phyloP scores from a whole-genome alignment of 2,888 invertebrate genomes.

The Automeris io region DNA sequence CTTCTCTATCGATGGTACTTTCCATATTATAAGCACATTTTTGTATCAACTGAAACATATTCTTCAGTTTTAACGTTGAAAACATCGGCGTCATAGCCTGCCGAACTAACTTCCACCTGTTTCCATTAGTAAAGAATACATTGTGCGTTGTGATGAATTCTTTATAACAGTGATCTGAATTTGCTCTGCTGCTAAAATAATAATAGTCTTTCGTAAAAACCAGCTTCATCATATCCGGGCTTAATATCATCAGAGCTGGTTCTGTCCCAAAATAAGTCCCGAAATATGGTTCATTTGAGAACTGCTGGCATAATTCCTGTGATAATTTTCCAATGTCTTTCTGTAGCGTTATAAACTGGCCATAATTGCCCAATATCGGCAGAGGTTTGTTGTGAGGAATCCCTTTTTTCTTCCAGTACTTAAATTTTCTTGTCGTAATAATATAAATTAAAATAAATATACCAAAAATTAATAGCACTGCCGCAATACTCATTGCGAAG shows the following conservation, averaged over 20 bases:
- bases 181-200: slow-evolving; percentile 26
- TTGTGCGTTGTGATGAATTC: slow-evolving; percentile 23
- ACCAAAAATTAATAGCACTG: neutral
- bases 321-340: slow-evolving; percentile 12
- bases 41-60: slow-evolving; percentile 30
- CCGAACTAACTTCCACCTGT: slow-evolving; percentile 28
- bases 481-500: neutral
- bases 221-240: slow-evolving; percentile 27
- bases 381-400: slow-evolving; percentile 18
- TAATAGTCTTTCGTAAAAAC: slow-evolving; percentile 29
- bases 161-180: slow-evolving; percentile 17
- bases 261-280: slow-evolving; percentile 21
- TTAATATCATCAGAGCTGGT: slow-evolving; percentile 22
- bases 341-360: slow-evolving; percentile 14
- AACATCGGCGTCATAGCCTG: slow-evolving; percentile 29
- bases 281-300: slow-evolving; percentile 15
- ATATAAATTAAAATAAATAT: slow-evolving; percentile 11
- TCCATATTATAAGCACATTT: slow-evolving; percentile 23
- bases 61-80: slow-evolving; percentile 27
- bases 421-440: slow-evolving; percentile 12
- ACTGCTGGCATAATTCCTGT: slow-evolving; percentile 14
- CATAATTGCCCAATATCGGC: slow-evolving; percentile 24
- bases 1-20: slow-evolving; percentile 18
- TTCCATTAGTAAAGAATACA: slow-evolving; percentile 26
- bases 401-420: slow-evolving; percentile 19